A percentile compares a stretch with the other conserved stretches of the same genome.
These are phyloP conservation scores for Metallyticus violacea DNA, from an alignment of 2,888 invertebrate genomes.

Conservation along the genomic window DNA sequence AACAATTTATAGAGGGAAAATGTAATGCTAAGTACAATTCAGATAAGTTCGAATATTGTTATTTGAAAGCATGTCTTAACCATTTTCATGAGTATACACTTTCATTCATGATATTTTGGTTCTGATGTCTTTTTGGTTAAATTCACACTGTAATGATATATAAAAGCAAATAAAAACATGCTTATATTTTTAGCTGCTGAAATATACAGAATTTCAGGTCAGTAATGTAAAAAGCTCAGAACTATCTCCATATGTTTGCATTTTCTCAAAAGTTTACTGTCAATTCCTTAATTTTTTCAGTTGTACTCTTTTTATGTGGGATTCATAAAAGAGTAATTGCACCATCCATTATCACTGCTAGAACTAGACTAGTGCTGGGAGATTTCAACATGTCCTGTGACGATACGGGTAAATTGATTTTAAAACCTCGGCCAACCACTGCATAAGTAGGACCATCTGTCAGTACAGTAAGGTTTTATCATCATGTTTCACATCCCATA, in stretches of 20 bases:
- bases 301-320: constrained; percentile 84
- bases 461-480: neutral
- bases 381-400: constrained; percentile 99
- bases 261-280: neutral
- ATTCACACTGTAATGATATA: no score
- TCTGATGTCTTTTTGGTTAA: no score
- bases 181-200: no score
- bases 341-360: constrained; percentile 90
- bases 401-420: constrained; percentile 91
- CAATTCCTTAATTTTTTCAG: constrained; percentile 49
- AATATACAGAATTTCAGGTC: no score
- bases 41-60: no score
- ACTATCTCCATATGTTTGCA: neutral
- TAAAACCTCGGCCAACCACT: constrained; percentile 76
- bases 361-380: constrained; percentile 83
- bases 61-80: no score
- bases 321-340: constrained; percentile 96
- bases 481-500: neutral
- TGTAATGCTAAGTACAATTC: no score
- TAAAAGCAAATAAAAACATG: no score
- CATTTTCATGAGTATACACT: no score
- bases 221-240: no score
- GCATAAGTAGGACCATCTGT: constrained; percentile 1
- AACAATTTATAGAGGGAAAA: no score
- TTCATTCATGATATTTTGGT: no score